Evolutionary conservation across 2,113 vertebrate genomes (phyloP), one percentile per base, ranked within the genome.

Genomic region (Naja naja): DNA sequence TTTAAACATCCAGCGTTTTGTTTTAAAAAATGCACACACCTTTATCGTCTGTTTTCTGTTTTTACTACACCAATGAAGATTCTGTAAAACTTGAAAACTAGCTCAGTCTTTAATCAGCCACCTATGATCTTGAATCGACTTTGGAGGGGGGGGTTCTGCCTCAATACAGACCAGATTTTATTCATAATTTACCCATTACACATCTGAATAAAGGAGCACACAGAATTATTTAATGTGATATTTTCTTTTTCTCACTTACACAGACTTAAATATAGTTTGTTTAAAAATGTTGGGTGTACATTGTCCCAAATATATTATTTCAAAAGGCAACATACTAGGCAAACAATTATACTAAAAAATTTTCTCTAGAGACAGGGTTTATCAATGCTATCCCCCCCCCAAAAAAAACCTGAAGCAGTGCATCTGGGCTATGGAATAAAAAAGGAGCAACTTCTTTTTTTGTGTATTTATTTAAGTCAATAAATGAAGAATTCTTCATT

Each of bases 401-500:
- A 90, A 96, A 93, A 90, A 94, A 92, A 49, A 1, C 47, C 88
- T 93, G 93, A 94, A 95, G 49, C 93, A 94, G 89, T 93, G 93
- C 94, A 91, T 91, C 95, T 93, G 94, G 87, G 60, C 39, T 87
- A 10, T 43, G 91, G 0, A 1, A 90, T 52, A 47, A 93, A 94
- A 94, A 12, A 64, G 9, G 25, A 81, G 1, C 20, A 86, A 55
- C 60, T 94, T 74, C 1, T 30, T 69, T 69, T n/a, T 69, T 14
- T 1, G 12, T n/a, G 12, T n/a, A 64, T n/a, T 69, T 69, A 69
- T 69, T 69, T 69, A n/a, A 4, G 12, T n/a, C 12, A 69, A 6
- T 69, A 69, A n/a, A 93, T 96, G 94, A 47, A 92, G 90, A 93
- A 94, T 94, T 94, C 53, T 95, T 94, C 92, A 91, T 27, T 90